Base-by-base conservation (phyloP, 2,888 invertebrate genomes). In the Digitonthophagus gazella region DNA sequence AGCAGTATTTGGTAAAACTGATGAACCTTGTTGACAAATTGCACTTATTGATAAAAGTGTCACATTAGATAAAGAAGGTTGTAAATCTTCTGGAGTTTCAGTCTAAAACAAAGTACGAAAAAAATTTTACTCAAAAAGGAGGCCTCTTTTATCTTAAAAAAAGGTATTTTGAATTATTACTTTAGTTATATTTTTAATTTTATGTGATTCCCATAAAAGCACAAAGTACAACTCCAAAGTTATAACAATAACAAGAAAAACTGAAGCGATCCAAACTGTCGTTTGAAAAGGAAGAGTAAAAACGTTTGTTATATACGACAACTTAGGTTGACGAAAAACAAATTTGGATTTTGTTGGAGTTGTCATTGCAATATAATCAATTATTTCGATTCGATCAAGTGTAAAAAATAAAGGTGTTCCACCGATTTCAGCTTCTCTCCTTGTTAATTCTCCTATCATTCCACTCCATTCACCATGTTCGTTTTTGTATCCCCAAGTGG, bases 301-400 rank as follows among this genome's bases (percentile, higher is more conserved):
- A 58, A 92, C 86, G 77, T 92, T 92, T 73, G 88, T 89, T 56
- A 92, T 88, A 71, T 89, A 90, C 0, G 92, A 82, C 11, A 92
- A 78, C 76, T 91, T 89, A 1, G 92, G 92, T 77, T 90, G 88
- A 65, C 89, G 87, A 78, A 92, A 92, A 15, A 92, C 86, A 77
- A 92, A 91, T 75, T 88, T 88, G 0, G 90, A 91, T 73, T 86
- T 83, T 0, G 90, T 90, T 1, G 88, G 87, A 0, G 90, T 88
- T 11, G 90, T 89, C 81, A 90, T 88, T 28, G 89, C 86, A 64
- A 91, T 86, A 76, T 89, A 91, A 74, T 90, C 88, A 3, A 91
- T 86, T 18, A 88, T 83, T 0, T 85, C 83, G 65, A 89, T 81
- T 2, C 91, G 84, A 76, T 91, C 88, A 0, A 83, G 77, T 0